These are phyloP conservation scores for Stichopus chloronotus DNA, from an alignment of 35 echinoderm and acorn worm species.

Conservation along the genomic window DNA sequence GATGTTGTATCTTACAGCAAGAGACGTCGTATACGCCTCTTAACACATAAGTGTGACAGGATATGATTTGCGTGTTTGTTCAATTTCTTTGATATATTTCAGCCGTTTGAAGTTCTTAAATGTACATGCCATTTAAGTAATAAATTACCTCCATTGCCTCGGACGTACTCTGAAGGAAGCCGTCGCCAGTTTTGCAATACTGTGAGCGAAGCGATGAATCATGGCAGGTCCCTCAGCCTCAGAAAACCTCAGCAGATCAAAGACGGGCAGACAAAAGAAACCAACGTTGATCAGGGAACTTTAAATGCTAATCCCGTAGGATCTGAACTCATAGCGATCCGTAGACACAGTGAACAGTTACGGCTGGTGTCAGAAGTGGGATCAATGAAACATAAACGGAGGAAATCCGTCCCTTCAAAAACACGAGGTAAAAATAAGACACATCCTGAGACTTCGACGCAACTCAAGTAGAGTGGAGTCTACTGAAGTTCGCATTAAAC, in stretches of 20 bases:
- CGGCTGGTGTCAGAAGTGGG: conserved; percentile 28
- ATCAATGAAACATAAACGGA: not conserved
- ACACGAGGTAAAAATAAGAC: not conserved
- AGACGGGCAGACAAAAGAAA: not conserved
- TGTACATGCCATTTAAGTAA: not conserved
- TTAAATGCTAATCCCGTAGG: not conserved
- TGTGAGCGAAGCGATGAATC: not conserved
- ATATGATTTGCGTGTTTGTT: too few species aligned
- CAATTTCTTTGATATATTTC: too few species aligned
- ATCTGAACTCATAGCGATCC: not conserved
- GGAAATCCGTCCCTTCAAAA: conserved; percentile 5
- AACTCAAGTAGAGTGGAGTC: not conserved
- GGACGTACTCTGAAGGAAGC: not conserved
- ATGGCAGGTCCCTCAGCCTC: not conserved
- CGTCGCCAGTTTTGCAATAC: not conserved
- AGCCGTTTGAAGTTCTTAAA: not conserved
- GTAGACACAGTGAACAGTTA: conserved; percentile 5
- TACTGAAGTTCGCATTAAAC: not conserved
- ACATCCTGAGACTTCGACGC: not conserved
- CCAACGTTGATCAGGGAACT: not conserved
- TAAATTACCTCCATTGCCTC: conserved; percentile 5
- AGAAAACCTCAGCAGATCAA: not conserved
- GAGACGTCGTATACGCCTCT: too few species aligned
- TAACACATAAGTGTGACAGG: too few species aligned
- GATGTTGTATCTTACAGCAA: too few species aligned